phyloP scores from a whole-genome alignment of 2,113 vertebrate genomes.

The Plectropomus leopardus region DNA sequence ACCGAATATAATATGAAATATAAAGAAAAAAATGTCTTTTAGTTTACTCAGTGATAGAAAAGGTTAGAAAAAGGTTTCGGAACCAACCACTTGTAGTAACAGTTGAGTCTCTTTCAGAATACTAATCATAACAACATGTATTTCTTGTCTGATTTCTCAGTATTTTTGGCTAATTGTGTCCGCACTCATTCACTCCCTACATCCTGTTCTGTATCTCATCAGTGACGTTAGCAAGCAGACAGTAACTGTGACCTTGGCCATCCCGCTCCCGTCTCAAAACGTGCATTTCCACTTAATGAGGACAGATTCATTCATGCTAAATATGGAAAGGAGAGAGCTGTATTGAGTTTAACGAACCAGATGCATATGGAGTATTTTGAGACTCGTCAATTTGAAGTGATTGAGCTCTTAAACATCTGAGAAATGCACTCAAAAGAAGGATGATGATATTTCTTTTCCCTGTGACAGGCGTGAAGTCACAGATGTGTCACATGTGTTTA shows the following conservation, averaged over 20 bases:
- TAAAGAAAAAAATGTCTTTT: no score
- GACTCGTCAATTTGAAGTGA: conserved; percentile 76
- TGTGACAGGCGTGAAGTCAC: conserved; percentile 50
- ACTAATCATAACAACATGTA: background rate
- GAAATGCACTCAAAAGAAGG: conserved; percentile 53
- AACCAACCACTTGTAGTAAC: no score
- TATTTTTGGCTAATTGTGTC: background rate
- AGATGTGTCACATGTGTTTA: conserved; percentile 47
- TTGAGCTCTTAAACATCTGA: conserved; percentile 70
- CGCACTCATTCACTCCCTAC: no score
- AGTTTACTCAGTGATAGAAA: no score
- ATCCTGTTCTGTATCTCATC: conserved; percentile 25
- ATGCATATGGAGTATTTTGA: conserved; percentile 74
- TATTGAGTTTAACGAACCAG: conserved; percentile 78
- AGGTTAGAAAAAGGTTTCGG: no score
- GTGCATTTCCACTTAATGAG: conserved; percentile 69
- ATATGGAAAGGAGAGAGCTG: conserved; percentile 54
- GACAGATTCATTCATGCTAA: conserved; percentile 76
- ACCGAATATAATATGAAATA: no score
- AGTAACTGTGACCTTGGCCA: conserved; percentile 55
- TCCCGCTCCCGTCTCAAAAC: conserved; percentile 51
- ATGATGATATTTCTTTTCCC: conserved; percentile 44
- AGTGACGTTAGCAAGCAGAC: conserved; percentile 28
- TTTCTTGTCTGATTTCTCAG: background rate
- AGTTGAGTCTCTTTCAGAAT: background rate